Base-by-base conservation (phyloP, 2,888 invertebrate genomes). In the Drosophila lutescens region DNA sequence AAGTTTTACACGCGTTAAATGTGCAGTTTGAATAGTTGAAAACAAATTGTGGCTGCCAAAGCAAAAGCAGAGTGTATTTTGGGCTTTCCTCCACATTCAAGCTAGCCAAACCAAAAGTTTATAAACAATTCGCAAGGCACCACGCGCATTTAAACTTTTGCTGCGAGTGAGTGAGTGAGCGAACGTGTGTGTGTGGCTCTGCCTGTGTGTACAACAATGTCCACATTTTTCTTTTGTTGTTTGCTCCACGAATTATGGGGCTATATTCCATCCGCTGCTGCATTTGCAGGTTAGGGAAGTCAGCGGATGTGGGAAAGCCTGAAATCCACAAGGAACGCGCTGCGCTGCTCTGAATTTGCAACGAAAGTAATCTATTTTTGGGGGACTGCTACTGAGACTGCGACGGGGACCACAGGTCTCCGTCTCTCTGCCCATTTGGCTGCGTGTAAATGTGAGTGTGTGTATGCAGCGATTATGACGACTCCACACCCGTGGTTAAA, bases 211-310 rank as follows among this genome's bases (percentile, higher is more conserved):
- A 82, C 82, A 82, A 82, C 82, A 88, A 82, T 86, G 82, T 82
- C 86, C 82, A 88, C 86, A 82, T 82, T 82, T 82, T 81, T 86
- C 78, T 78, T 88, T 76, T 75, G 72, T 85, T 71, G 88, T 77
- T 81, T 78, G 80, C 76, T 86, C 86, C 83, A 77, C 76, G 74
- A 77, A 87, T 80, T 80, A 74, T 89, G 80, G 87, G 34, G 79
- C 83, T 79, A 80, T 77, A 7, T 30, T 47, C 30, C 30, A 30
- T 30, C 75, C 61, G 80, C 65, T 88, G 88, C 88, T 88, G 88
- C 88, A 90, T 61, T 47, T 88, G 86, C 84, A 90, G 89, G 84
- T 84, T 84, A 84, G 87, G 86, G 66, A 38, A 57, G 47, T 40
- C 20, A 34, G 34, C 34, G 34, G 34, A 34, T 12, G 34, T 34